A percentile compares a stretch with the other conserved stretches of the same genome.
These are phyloP conservation scores for Mycogona germanica DNA, from an alignment of 2,888 invertebrate genomes.

Conservation along the genomic window DNA sequence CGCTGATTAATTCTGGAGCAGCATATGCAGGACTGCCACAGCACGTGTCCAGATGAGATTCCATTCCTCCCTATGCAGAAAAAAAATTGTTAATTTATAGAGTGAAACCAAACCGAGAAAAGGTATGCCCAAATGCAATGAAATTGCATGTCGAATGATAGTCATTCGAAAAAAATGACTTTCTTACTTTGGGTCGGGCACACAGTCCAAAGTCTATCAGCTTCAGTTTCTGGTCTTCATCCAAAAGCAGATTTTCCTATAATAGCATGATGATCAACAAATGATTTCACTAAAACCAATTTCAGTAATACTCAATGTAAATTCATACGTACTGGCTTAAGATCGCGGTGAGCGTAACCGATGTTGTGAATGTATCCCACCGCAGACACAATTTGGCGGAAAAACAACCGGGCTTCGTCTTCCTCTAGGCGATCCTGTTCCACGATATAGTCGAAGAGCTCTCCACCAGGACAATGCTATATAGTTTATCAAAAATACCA, in stretches of 20 bases:
- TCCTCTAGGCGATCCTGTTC: slow-evolving; percentile 56
- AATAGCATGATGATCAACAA: slow-evolving; percentile 21
- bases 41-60: slow-evolving; percentile 48
- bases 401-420: slow-evolving; percentile 58
- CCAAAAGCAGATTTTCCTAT: slow-evolving; percentile 64
- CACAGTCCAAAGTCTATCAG: slow-evolving; percentile 74
- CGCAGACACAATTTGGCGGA: slow-evolving; percentile 63
- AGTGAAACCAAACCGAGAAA: background rate
- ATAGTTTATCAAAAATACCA: no score
- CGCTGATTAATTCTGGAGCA: slow-evolving; percentile 49
- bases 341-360: slow-evolving; percentile 66
- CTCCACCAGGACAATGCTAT: slow-evolving; percentile 69
- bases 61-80: slow-evolving; percentile 44
- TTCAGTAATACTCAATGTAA: background rate
- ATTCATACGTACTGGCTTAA: slow-evolving; percentile 54
- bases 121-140: background rate
- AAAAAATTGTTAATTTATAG: background rate
- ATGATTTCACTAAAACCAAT: background rate
- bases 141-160: background rate
- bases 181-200: slow-evolving; percentile 45
- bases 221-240: slow-evolving; percentile 58
- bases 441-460: slow-evolving; percentile 73
- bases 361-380: slow-evolving; percentile 60
- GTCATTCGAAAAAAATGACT: slow-evolving; percentile 6
- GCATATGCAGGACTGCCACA: slow-evolving; percentile 68